Base-by-base conservation (phyloP, 1,140 invertebrate species). In the Dolichoris vasculosae region DNA sequence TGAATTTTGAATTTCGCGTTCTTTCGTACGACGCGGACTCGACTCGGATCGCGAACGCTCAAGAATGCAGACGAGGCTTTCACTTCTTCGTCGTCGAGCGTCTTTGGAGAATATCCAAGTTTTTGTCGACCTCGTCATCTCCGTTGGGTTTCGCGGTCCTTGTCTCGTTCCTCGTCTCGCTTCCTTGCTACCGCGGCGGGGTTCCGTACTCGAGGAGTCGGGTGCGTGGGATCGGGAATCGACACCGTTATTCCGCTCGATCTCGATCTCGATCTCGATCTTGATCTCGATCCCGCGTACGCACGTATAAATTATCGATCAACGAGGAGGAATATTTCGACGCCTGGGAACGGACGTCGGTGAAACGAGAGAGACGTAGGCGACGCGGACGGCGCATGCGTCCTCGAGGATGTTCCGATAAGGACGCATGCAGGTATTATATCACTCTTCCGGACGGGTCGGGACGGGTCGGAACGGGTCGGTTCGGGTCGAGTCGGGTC, bases 1-100 rank as follows among this genome's bases (percentile, higher is more conserved):
- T 73, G n/a, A 43, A 73, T 73, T 73, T 73, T 73, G 69, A 73
- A 73, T 73, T 73, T 73, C 26, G 38, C 20, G 38, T 73, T 4
- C 75, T 11, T 38, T 77, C 2, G n/a, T 3, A 6, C 30, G 3
- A 13, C 17, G n/a, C n/a, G 13, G 38, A 26, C 23, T 0, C 20
- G 7, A 11, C 23, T n/a, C 0, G 38, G n/a, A n/a, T n/a, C 38
- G 69, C 38, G 69, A 20, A 40, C 75, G 13, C 15, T 46, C 46
- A 77, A 32, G 40, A 73, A 69, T 69, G 38, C 40, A 43, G 15
- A 26, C 0, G 38, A n/a, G 38, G 55, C 23, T 51, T 51, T 51
- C 20, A 59, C 23, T 59, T 59, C 23, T 59, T 26, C 9, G 23
- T 26, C 9, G 23, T 26, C 23, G 4, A 23, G 55, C 26, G 3